Evolutionary conservation across 2,888 invertebrate genomes (phyloP), one percentile per base, ranked within the genome.

Genomic region (Linnaemya vulpina): DNA sequence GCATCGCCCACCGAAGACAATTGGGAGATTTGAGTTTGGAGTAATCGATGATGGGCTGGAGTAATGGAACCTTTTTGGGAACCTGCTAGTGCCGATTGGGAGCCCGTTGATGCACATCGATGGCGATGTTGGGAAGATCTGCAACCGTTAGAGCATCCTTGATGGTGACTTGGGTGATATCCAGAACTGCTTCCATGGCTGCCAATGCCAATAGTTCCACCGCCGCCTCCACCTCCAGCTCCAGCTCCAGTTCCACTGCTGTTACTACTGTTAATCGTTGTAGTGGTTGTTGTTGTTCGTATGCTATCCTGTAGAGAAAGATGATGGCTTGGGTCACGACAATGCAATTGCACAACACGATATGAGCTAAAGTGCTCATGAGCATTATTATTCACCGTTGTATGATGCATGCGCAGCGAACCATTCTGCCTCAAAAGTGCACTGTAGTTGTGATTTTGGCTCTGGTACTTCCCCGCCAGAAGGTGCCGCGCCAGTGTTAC

Each of bases 301-400:
- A 91, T 89, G 88, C 92, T 92, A 75, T 92, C 92, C 90, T 92
- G 91, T 88, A 91, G 89, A 87, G 92, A 91, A 87, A 92, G 88
- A 89, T 92, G 91, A 87, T 92, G 90, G 87, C 88, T 90, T 87
- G 90, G 90, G 87, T 92, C 91, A 87, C 91, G 91, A 88, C 91
- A 92, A 74, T 91, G 91, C 85, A 92, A 90, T 88, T 91, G 91
- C 70, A 90, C 90, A 87, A 91, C 90, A 40, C 91, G 91, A 88
- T 90, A 91, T 62, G 91, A 90, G 82, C 90, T 89, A 84, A 89
- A 90, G 71, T 90, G 90, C 84, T 91, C 91, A 87, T 91, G 87
- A 83, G 91, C 91, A 88, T 91, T 91, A 87, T 88, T 90, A 90
- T 89, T 92, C 87, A 92, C 91, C 89, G 90, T 90, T 77, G 92